Evolutionary conservation across 2,888 invertebrate species (phyloP).

Genomic region (Exephanes ischioxanthus): DNA sequence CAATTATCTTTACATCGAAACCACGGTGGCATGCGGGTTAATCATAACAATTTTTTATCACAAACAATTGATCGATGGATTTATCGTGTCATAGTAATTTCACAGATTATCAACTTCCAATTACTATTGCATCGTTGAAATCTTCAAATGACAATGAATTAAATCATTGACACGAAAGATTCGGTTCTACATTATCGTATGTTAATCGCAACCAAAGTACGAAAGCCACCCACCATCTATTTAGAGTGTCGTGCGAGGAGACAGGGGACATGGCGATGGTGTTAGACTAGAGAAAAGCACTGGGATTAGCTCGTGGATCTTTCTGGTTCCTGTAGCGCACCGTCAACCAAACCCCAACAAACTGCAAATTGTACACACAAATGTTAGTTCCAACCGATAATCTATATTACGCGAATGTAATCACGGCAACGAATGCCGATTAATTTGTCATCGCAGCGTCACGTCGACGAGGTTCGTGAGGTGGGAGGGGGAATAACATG

Average conservation of each 20-base stretch:
- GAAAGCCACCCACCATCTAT: constrained; percentile 82
- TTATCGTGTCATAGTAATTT: not conserved
- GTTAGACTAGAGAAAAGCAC: constrained; percentile 96
- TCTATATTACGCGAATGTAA: not conserved
- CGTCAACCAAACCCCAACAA: constrained; percentile 98
- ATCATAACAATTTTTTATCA: not conserved
- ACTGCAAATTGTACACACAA: constrained; percentile 88
- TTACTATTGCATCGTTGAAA: not conserved
- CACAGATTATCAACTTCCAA: not conserved
- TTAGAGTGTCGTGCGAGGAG: constrained; percentile 82
- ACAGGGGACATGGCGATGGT: constrained; percentile 83
- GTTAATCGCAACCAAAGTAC: constrained; percentile 64
- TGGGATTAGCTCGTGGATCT: constrained; percentile 98
- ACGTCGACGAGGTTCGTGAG: not conserved
- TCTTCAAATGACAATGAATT: not conserved
- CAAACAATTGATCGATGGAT: not conserved
- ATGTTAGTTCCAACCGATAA: constrained; percentile 41
- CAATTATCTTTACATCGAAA: not conserved
- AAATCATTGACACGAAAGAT: not conserved
- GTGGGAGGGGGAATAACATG: not conserved
- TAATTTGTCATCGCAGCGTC: not conserved
- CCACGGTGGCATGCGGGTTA: not conserved
- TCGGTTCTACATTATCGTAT: not conserved
- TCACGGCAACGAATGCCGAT: not conserved
- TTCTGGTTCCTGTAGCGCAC: constrained; percentile 99